Conservation (phyloP, 2,113 vertebrate species). For the Labrus mixtus region DNA sequence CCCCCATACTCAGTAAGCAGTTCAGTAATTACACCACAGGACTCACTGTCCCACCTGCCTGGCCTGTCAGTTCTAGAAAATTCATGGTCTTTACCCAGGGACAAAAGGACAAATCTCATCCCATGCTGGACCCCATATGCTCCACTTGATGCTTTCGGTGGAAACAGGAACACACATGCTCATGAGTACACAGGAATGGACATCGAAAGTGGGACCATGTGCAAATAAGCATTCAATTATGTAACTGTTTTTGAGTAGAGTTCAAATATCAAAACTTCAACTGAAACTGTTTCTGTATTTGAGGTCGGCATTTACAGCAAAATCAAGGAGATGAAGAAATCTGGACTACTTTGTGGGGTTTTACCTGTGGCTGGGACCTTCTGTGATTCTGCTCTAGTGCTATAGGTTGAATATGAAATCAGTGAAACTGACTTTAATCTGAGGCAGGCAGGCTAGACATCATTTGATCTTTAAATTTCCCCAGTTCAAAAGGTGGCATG, state of each 20-base stretch:
- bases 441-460: conserved; percentile 15
- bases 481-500: conserved; percentile 25
- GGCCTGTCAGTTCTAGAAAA: conserved; percentile 70
- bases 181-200: not conserved
- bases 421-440: conserved; percentile 17
- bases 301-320: conserved; percentile 7
- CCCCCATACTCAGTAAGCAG: too few relatives aligned
- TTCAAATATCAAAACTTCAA: not conserved
- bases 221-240: not conserved
- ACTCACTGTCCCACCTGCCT: conserved; percentile 70
- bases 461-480: conserved; percentile 13
- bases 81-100: conserved; percentile 72
- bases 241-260: not conserved
- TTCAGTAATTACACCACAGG: too few relatives aligned
- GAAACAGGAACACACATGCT: not conserved
- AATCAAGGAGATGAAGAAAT: conserved; percentile 43
- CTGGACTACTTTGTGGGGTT: conserved; percentile 38
- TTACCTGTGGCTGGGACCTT: conserved; percentile 35
- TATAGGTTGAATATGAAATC: conserved; percentile 41
- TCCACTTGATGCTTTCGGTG: conserved; percentile 36
- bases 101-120: conserved; percentile 71
- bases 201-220: not conserved
- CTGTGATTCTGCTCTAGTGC: conserved; percentile 17
- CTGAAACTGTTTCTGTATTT: conserved; percentile 10
- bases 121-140: conserved; percentile 54